Evolutionary conservation across 1,140 invertebrate genomes (phyloP), one percentile per base, ranked within the genome.

Genomic region (Wiebesia pumilae): DNA sequence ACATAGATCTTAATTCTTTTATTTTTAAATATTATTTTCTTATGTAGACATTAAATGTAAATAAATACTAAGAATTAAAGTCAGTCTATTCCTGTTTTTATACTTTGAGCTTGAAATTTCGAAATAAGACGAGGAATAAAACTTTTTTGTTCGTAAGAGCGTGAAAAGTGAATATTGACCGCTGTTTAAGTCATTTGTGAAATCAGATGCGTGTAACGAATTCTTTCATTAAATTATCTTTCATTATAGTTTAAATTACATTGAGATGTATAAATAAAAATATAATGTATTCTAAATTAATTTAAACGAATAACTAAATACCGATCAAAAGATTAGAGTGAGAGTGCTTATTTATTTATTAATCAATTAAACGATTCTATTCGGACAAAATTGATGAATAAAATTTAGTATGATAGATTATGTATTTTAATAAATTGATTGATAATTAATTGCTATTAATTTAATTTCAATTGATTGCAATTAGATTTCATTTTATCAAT

Each of bases 51-150:
- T 62, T 81, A 47, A 81, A 86, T 73, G 65, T 80, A 80, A 86
- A 81, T 86, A 86, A 86, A 86, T 86, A 81, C 79, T 86, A 86
- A 43, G 43, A 85, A 85, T 85, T 71, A 80, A 85, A 86, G 35
- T 86, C 79, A 86, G 84, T 86, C 84, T 86, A 69, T 81, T 6
- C 80, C n/a, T 54, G 27, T 71, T 73, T 81, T 85, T 40, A 58
- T 81, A 81, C n/a, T 33, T 80, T 19, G n/a, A 38, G 3, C 14
- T 86, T 38, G 43, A 65, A 85, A 85, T 86, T 86, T 81, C n/a
- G 40, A n/a, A 84, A 77, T 79, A 84, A 67, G 21, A 27, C 51
- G 62, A 84, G 58, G 73, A 78, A 80, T 80, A 69, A 33, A 43
- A 54, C 35, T 27, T 85, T 85, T 84, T 79, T 85, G 58, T 80